Conservation (phyloP, 2,797 vertebrate species). For the Streptopelia turtur region DNA sequence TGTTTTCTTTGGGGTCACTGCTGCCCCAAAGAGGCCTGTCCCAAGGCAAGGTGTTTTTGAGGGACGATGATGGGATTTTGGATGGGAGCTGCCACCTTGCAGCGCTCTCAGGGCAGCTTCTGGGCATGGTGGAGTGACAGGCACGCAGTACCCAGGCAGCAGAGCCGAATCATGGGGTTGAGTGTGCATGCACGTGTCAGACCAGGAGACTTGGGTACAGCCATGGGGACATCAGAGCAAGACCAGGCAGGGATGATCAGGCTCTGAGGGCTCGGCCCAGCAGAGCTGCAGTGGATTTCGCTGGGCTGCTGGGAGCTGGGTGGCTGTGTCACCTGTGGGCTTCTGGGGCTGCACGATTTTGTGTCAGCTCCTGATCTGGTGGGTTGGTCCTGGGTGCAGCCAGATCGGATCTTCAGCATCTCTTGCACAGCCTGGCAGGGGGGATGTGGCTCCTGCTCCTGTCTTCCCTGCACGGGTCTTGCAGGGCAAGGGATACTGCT, state of each 20-base stretch:
- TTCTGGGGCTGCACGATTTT: rapidly evolving
- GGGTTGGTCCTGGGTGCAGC: neutral
- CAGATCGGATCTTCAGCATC: neutral
- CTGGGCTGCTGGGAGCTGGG: neutral
- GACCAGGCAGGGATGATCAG: neutral
- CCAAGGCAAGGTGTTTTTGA: neutral
- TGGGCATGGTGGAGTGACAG: neutral
- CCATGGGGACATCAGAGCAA: neutral
- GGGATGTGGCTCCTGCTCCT: neutral
- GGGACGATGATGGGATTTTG: neutral
- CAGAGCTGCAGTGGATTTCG: neutral
- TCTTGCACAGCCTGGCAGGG: neutral
- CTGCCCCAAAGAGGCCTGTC: neutral
- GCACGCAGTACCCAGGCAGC: rapidly evolving
- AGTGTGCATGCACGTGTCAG: rapidly evolving
- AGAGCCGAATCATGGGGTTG: rapidly evolving
- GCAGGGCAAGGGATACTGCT: neutral
- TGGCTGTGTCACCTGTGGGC: rapidly evolving
- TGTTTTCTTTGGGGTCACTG: neutral
- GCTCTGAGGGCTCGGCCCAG: neutral
- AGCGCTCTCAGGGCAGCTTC: neutral
- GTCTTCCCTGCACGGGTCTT: neutral
- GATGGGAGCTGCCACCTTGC: neutral
- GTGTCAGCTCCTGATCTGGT: neutral
- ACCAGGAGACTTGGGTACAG: neutral